Conservation (phyloP, 2,888 invertebrate genomes). For the Merodon equestris region DNA sequence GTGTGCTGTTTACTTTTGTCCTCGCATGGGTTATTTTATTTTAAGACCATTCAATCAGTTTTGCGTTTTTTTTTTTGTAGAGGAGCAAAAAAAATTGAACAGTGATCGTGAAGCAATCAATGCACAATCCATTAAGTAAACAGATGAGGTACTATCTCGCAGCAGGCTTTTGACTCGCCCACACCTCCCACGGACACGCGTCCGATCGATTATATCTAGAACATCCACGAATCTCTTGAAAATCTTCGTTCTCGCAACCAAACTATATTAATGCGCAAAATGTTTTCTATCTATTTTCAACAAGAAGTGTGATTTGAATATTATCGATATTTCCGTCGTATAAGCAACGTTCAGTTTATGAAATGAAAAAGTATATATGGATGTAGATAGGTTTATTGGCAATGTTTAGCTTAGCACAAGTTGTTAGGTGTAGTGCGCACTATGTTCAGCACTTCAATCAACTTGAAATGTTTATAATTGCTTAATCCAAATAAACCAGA, state of each 20-base stretch:
- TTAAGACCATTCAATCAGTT: slow-evolving; percentile 41
- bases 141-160: slow-evolving; percentile 48
- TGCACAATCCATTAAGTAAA: slow-evolving; percentile 56
- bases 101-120: slow-evolving; percentile 58
- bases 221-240: slow-evolving; percentile 11
- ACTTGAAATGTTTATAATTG: not conserved
- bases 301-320: slow-evolving; percentile 30
- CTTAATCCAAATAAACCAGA: no score
- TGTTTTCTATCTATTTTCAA: slow-evolving; percentile 34
- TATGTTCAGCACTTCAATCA: no score
- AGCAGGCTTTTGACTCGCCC: slow-evolving; percentile 46
- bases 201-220: slow-evolving; percentile 37
- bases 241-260: slow-evolving; percentile 33
- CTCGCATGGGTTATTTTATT: slow-evolving; percentile 49
- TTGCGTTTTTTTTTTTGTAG: slow-evolving; percentile 27
- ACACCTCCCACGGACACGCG: slow-evolving; percentile 45
- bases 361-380: no score
- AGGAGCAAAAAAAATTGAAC: slow-evolving; percentile 31
- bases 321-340: not conserved
- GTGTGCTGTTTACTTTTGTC: slow-evolving; percentile 57
- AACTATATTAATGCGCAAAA: slow-evolving; percentile 62
- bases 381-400: no score
- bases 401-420: no score
- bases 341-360: no score
- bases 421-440: no score